Evolutionary conservation across 2,888 invertebrate species (phyloP).

Genomic region (Idaea dimidiata): DNA sequence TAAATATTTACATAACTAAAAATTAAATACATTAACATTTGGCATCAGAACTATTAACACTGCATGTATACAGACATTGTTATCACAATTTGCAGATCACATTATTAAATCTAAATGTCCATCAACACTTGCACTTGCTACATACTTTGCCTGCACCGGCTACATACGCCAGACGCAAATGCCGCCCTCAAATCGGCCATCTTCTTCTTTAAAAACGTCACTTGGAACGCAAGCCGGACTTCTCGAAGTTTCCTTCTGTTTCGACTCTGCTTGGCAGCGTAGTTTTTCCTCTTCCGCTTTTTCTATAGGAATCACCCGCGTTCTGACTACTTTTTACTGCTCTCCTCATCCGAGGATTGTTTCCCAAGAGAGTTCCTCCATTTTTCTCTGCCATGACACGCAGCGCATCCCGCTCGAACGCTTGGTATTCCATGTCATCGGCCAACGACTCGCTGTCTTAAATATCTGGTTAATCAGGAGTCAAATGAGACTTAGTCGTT

Average conservation of each 20-base stretch:
- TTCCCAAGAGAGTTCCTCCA: slow-evolving; percentile 75
- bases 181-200: slow-evolving; percentile 88
- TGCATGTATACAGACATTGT: not conserved
- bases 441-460: slow-evolving; percentile 53
- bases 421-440: slow-evolving; percentile 83
- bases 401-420: slow-evolving; percentile 85
- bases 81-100: slow-evolving; percentile 26
- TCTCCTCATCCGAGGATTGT: slow-evolving; percentile 88
- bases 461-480: slow-evolving; percentile 58
- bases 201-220: slow-evolving; percentile 92
- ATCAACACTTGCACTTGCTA: slow-evolving; percentile 38
- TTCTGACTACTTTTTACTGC: slow-evolving; percentile 55
- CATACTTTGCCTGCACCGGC: slow-evolving; percentile 39
- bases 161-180: slow-evolving; percentile 74
- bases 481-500: slow-evolving; percentile 38
- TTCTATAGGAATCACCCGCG: slow-evolving; percentile 90
- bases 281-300: slow-evolving; percentile 94
- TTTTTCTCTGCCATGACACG: slow-evolving; percentile 84
- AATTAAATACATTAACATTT: not conserved
- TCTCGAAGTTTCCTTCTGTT: slow-evolving; percentile 94
- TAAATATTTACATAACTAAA: slow-evolving; percentile 9
- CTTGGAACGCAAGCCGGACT: slow-evolving; percentile 94
- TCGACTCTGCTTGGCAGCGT: slow-evolving; percentile 95
- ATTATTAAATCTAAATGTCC: slow-evolving; percentile 5
- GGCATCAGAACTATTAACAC: not conserved